phyloP scores from a whole-genome alignment of 2,113 vertebrate species.

The Onychorhynchus coronatus region DNA sequence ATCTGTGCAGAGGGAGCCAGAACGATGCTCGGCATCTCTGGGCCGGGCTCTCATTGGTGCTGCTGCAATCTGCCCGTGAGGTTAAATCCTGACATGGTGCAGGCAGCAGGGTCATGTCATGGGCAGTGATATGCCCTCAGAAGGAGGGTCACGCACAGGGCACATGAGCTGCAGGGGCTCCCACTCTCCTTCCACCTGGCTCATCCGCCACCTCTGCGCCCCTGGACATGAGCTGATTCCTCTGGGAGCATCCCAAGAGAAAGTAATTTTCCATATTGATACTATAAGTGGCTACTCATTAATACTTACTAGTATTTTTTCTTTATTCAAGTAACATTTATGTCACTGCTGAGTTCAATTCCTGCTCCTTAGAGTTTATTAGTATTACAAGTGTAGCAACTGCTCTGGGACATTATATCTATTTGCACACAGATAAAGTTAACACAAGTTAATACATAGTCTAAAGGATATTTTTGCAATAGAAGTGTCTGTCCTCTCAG shows the following conservation, averaged over 20 bases:
- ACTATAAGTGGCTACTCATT: not conserved
- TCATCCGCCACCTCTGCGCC: not conserved
- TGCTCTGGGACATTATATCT: not conserved
- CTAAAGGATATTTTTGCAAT: not conserved
- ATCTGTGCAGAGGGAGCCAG: rapidly evolving
- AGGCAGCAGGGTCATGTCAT: not conserved
- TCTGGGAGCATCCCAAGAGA: not conserved
- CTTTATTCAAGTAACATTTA: not conserved
- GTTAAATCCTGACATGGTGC: rapidly evolving
- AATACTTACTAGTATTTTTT: not conserved
- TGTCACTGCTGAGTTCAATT: not conserved
- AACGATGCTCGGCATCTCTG: rapidly evolving
- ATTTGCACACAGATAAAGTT: not conserved
- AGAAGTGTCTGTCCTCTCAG: not conserved
- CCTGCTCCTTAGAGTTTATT: not conserved
- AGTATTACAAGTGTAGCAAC: not conserved
- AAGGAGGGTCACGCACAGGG: rapidly evolving
- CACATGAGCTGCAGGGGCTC: rapidly evolving
- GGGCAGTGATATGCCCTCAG: not conserved
- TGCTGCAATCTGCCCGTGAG: not conserved
- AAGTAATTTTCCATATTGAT: not conserved
- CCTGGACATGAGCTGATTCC: rapidly evolving
- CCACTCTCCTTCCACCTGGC: rapidly evolving
- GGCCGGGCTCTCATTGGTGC: not conserved
- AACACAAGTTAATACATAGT: not conserved